Evolutionary conservation across 2,888 invertebrate species (phyloP).

Genomic region (Dilophus febrilis): DNA sequence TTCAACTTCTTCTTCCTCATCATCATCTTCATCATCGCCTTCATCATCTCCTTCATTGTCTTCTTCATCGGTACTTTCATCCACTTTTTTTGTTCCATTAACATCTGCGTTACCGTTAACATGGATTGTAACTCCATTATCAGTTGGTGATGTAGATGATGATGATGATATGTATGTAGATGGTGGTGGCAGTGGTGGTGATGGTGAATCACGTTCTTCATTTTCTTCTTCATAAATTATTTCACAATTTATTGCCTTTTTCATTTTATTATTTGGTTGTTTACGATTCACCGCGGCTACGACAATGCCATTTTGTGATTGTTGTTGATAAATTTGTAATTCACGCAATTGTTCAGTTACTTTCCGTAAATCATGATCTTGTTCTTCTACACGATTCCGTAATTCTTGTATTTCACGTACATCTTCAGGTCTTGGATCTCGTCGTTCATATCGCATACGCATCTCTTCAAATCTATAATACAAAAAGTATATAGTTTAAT

Average conservation of each 20-base stretch:
- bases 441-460: conserved; percentile 36
- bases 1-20: too few relatives aligned
- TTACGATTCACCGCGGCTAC: background rate
- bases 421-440: conserved; percentile 39
- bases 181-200: background rate
- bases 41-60: too few relatives aligned
- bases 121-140: too few relatives aligned
- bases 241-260: conserved; percentile 24
- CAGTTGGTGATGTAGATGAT: too few relatives aligned
- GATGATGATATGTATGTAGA: too few relatives aligned
- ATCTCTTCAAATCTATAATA: conserved; percentile 37
- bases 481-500: conserved; percentile 1
- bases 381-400: conserved; percentile 36
- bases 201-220: conserved; percentile 5
- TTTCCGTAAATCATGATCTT: conserved; percentile 37
- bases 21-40: too few relatives aligned
- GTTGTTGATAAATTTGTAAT: conserved; percentile 34
- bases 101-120: too few relatives aligned
- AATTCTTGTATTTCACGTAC: conserved; percentile 36
- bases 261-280: conserved; percentile 13
- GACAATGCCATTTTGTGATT: conserved; percentile 9
- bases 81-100: too few relatives aligned
- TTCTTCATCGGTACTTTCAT: too few relatives aligned
- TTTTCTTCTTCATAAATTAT: conserved; percentile 29
- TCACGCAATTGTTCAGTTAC: conserved; percentile 39